Evolutionary conservation across 2,113 vertebrate species (phyloP).

Genomic region (Myrmecobius fasciatus): DNA sequence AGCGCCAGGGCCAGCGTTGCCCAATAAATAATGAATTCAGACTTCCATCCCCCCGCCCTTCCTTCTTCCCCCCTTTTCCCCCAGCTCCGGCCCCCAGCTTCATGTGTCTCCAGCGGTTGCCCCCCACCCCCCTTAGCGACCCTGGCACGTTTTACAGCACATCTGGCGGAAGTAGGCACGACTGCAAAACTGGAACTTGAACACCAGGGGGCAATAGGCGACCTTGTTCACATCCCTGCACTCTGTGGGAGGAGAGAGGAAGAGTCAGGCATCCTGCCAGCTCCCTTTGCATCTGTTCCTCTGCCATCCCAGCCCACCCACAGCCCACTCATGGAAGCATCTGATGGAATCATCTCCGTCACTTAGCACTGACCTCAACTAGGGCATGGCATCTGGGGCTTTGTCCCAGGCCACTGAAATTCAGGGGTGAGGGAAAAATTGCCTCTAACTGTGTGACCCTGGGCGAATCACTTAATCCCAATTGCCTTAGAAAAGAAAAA

Average conservation of each 20-base stretch:
- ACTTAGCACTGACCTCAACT: neutral
- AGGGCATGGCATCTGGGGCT: neutral
- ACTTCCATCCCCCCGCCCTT: constrained; percentile 21
- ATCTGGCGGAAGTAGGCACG: constrained; percentile 98
- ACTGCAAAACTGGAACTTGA: constrained; percentile 99
- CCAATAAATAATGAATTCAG: constrained; percentile 76
- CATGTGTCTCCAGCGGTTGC: constrained; percentile 17
- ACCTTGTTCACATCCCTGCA: constrained; percentile 99
- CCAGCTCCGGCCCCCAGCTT: neutral
- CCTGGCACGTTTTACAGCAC: constrained; percentile 99
- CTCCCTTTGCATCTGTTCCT: neutral
- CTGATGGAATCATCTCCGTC: neutral
- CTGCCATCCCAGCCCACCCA: neutral
- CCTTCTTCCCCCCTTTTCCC: neutral
- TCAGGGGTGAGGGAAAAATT: neutral
- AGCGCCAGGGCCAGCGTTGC: constrained; percentile 28
- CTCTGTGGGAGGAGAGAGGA: constrained; percentile 83
- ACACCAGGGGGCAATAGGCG: constrained; percentile 99
- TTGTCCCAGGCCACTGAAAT: neutral
- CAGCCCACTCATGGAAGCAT: neutral
- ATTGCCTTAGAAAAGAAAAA: too few relatives aligned
- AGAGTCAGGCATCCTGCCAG: neutral
- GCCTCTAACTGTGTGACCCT: too few relatives aligned
- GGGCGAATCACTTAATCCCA: too few relatives aligned
- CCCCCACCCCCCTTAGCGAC: constrained; percentile 81